phyloP scores from a whole-genome alignment of 1,140 invertebrate genomes.

The Cydia amplana region DNA sequence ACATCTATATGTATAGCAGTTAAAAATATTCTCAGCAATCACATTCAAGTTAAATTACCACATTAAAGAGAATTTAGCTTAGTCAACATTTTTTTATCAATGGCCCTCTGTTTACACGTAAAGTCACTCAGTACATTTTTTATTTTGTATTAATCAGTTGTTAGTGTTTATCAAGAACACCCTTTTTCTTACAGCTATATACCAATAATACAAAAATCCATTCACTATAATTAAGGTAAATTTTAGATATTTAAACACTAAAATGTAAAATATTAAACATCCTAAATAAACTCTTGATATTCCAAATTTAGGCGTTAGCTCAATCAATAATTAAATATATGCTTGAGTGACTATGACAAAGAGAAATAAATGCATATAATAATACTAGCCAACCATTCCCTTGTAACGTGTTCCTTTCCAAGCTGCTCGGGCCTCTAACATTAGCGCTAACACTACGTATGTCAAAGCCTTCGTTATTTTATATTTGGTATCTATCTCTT shows the following conservation, averaged over 20 bases:
- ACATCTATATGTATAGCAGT: slow-evolving; percentile 75
- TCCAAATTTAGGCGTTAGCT: slow-evolving; percentile 78
- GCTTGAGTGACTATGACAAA: slow-evolving; percentile 77
- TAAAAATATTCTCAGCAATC: slow-evolving; percentile 78
- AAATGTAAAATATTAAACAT: slow-evolving; percentile 79
- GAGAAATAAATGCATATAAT: slow-evolving; percentile 79
- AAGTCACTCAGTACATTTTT: slow-evolving; percentile 78
- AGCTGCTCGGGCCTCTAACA: slow-evolving; percentile 72
- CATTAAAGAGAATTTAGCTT: slow-evolving; percentile 76
- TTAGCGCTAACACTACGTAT: slow-evolving; percentile 63
- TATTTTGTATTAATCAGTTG: slow-evolving; percentile 76
- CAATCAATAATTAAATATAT: slow-evolving; percentile 75
- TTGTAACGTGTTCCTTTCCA: slow-evolving; percentile 68
- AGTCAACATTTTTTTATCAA: slow-evolving; percentile 76
- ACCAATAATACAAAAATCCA: slow-evolving; percentile 79
- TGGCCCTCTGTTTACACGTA: slow-evolving; percentile 79
- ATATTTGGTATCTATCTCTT: slow-evolving; percentile 73
- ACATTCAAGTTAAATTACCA: slow-evolving; percentile 76
- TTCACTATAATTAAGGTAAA: slow-evolving; percentile 79
- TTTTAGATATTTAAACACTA: slow-evolving; percentile 79
- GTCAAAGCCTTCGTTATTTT: slow-evolving; percentile 75
- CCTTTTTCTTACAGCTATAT: slow-evolving; percentile 76
- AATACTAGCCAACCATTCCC: slow-evolving; percentile 76
- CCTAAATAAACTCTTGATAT: slow-evolving; percentile 80
- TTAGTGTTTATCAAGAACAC: slow-evolving; percentile 76